Evolutionary conservation across 1,140 invertebrate genomes (phyloP).

Genomic region (Rhopalosiphum padi): DNA sequence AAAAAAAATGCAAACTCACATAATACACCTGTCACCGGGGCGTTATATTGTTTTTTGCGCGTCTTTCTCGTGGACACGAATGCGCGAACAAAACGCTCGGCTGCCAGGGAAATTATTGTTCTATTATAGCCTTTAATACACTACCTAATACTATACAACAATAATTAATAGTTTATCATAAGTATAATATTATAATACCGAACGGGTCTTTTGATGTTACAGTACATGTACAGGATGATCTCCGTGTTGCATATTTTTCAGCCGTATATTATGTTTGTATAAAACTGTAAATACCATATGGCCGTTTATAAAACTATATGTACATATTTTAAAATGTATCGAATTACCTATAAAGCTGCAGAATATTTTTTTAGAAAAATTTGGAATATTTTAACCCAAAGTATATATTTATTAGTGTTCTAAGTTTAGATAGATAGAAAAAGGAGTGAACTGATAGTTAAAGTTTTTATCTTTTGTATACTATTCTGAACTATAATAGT

Average conservation of each 20-base stretch:
- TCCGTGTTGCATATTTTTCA: background rate
- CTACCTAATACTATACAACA: background rate
- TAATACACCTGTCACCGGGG: background rate
- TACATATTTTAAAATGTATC: too few relatives aligned
- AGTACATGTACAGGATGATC: background rate
- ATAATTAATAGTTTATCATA: background rate
- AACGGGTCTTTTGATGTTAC: background rate
- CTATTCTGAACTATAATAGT: background rate
- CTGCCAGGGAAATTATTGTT: background rate
- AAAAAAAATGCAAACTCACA: background rate
- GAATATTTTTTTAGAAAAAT: background rate
- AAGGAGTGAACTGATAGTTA: background rate
- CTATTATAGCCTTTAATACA: background rate
- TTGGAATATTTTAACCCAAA: background rate
- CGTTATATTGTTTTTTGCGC: background rate
- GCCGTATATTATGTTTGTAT: background rate
- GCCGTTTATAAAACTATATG: background rate
- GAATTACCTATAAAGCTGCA: too few relatives aligned
- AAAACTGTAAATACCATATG: background rate
- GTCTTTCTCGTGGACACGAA: background rate
- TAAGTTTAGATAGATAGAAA: background rate
- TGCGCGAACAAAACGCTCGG: background rate
- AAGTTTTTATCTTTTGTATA: background rate
- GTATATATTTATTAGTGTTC: background rate
- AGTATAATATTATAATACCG: background rate